phyloP scores from a whole-genome alignment of 2,797 vertebrate species.

The Brachyalestes nurse region DNA sequence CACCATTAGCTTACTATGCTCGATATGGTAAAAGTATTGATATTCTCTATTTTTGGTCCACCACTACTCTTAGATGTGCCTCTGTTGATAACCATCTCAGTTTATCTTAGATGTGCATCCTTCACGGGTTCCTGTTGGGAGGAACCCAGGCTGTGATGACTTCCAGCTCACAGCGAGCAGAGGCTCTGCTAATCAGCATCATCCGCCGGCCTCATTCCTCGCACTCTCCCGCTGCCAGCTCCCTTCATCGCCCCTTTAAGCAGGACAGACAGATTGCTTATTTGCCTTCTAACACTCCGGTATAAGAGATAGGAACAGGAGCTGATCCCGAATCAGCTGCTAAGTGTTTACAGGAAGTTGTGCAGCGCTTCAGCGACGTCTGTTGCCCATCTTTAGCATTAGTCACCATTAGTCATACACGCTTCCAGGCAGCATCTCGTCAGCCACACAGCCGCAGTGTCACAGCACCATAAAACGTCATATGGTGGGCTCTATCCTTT shows the following conservation, averaged over 20 bases:
- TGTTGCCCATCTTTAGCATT: constrained; percentile 54
- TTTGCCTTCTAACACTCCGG: constrained; percentile 19
- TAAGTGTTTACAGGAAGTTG: constrained; percentile 40
- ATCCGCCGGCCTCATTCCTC: constrained; percentile 63
- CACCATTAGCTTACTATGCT: too few relatives aligned
- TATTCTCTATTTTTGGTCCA: too few relatives aligned
- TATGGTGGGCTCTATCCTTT: constrained; percentile 13
- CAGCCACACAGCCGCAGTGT: constrained; percentile 56
- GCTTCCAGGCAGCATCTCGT: constrained; percentile 40
- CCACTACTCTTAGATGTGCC: too few relatives aligned
- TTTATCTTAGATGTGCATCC: not conserved
- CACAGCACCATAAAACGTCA: constrained; percentile 44
- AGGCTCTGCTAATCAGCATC: constrained; percentile 70
- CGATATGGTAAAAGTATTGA: too few relatives aligned
- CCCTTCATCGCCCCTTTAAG: constrained; percentile 66
- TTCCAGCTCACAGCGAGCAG: constrained; percentile 58
- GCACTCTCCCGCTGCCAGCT: constrained; percentile 63
- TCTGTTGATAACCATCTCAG: too few relatives aligned
- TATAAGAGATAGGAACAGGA: constrained; percentile 27
- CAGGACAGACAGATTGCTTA: constrained; percentile 35
- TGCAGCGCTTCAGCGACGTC: constrained; percentile 49
- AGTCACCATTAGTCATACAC: constrained; percentile 43
- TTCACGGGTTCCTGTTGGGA: constrained; percentile 30
- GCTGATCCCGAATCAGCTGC: constrained; percentile 27
- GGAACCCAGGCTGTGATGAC: constrained; percentile 57